Evolutionary conservation across 1,140 invertebrate species (phyloP).

Genomic region (Hydropsyche tenuis): DNA sequence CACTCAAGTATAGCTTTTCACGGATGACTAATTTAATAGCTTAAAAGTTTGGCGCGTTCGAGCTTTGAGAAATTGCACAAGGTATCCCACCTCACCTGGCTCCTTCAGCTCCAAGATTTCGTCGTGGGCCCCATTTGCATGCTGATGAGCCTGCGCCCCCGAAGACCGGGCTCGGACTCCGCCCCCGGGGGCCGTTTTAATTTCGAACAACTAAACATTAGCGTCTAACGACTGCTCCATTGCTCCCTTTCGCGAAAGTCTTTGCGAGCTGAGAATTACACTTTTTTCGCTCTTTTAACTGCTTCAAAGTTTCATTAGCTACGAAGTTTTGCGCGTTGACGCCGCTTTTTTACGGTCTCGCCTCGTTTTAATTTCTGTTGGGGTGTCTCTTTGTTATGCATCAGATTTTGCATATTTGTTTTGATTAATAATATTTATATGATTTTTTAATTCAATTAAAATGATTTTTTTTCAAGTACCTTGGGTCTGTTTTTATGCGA

Average conservation of each 20-base stretch:
- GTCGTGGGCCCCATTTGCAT: slow-evolving; percentile 45
- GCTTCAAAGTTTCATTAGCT: slow-evolving; percentile 17
- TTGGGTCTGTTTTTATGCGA: too few relatives aligned
- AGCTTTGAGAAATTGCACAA: slow-evolving; percentile 45
- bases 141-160: slow-evolving; percentile 39
- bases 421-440: too few relatives aligned
- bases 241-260: neutral
- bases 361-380: neutral
- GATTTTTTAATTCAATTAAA: too few relatives aligned
- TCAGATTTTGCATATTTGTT: neutral
- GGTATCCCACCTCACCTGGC: slow-evolving; percentile 32
- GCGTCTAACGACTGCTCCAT: slow-evolving; percentile 47
- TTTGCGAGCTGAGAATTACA: slow-evolving; percentile 45
- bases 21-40: slow-evolving; percentile 49
- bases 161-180: slow-evolving; percentile 6
- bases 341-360: neutral
- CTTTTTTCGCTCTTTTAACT: neutral
- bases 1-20: slow-evolving; percentile 34
- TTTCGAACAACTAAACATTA: slow-evolving; percentile 47
- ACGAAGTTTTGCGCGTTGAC: slow-evolving; percentile 1
- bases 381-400: neutral
- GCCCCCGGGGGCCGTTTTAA: slow-evolving; percentile 26
- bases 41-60: slow-evolving; percentile 44
- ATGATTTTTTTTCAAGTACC: too few relatives aligned
- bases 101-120: slow-evolving; percentile 32